phyloP scores from a whole-genome alignment of 2,797 vertebrate species.

The Limnodromus scolopaceus region DNA sequence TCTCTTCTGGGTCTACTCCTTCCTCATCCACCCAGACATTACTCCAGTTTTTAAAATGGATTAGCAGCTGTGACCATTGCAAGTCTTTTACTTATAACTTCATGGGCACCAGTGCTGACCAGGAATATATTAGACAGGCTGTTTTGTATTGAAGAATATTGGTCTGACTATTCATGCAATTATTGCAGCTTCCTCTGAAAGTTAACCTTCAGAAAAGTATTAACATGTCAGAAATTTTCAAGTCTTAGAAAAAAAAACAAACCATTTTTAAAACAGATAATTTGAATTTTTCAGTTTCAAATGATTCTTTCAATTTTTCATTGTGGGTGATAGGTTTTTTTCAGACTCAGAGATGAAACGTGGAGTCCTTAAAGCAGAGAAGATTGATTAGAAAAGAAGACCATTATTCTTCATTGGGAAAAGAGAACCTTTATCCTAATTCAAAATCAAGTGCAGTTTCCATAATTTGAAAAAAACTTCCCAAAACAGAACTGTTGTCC shows the following conservation, averaged over 20 bases:
- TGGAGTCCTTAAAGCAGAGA: not conserved
- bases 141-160: not conserved
- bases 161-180: not conserved
- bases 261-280: not conserved
- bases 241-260: not conserved
- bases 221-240: not conserved
- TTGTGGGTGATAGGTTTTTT: not conserved
- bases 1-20: not conserved
- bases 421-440: not conserved
- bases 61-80: not conserved
- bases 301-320: not conserved
- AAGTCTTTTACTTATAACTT: not conserved
- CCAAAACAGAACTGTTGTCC: not conserved
- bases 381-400: not conserved
- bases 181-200: not conserved
- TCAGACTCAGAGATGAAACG: not conserved
- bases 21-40: not conserved
- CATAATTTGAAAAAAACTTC: not conserved
- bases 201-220: not conserved
- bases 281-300: not conserved
- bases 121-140: not conserved
- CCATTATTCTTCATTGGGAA: not conserved
- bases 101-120: not conserved
- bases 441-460: not conserved
- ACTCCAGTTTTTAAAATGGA: not conserved